These are phyloP conservation scores for Chrysolina americana DNA, from an alignment of 2,888 invertebrate species.

Conservation along the genomic window DNA sequence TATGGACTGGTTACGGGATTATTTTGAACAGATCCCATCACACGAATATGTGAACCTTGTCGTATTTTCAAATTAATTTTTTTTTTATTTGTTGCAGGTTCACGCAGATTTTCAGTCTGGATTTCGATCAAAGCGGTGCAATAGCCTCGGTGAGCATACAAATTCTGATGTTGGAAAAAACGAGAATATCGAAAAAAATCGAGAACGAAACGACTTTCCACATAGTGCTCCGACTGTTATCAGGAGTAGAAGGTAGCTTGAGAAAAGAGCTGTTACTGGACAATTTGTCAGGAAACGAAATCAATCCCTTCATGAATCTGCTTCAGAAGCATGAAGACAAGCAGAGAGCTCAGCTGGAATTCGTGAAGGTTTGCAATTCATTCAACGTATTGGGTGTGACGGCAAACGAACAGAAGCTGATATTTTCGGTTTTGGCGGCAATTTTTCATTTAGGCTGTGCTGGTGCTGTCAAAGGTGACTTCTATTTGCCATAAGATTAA, in stretches of 20 bases:
- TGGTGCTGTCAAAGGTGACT: slow-evolving; percentile 81
- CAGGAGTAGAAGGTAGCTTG: slow-evolving; percentile 86
- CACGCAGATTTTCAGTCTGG: slow-evolving; percentile 92
- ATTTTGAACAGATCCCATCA: too few species aligned
- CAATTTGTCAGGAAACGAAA: slow-evolving; percentile 77
- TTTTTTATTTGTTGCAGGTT: slow-evolving; percentile 67
- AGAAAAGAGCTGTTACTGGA: slow-evolving; percentile 89
- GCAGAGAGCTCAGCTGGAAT: slow-evolving; percentile 85
- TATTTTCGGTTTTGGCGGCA: slow-evolving; percentile 93
- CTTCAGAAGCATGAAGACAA: slow-evolving; percentile 86
- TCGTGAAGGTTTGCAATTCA: slow-evolving; percentile 84
- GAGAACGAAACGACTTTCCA: slow-evolving; percentile 83
- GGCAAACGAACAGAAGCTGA: slow-evolving; percentile 83
- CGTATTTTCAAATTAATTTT: not conserved
- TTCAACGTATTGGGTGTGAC: slow-evolving; percentile 83
- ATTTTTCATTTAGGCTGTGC: slow-evolving; percentile 94
- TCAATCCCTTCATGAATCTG: slow-evolving; percentile 84
- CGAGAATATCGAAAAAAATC: slow-evolving; percentile 76
- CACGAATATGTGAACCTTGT: not conserved
- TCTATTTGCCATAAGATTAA: not conserved
- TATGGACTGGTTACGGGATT: too few species aligned
- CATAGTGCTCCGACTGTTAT: slow-evolving; percentile 76
- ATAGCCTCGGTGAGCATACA: slow-evolving; percentile 93
- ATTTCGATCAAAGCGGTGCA: slow-evolving; percentile 94
- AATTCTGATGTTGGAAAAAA: slow-evolving; percentile 85